A percentile compares a stretch with the other conserved stretches of the same genome.
These are phyloP conservation scores for Pogonognathellus flavescens DNA, from an alignment of 1,140 invertebrate genomes.

Conservation along the genomic window DNA sequence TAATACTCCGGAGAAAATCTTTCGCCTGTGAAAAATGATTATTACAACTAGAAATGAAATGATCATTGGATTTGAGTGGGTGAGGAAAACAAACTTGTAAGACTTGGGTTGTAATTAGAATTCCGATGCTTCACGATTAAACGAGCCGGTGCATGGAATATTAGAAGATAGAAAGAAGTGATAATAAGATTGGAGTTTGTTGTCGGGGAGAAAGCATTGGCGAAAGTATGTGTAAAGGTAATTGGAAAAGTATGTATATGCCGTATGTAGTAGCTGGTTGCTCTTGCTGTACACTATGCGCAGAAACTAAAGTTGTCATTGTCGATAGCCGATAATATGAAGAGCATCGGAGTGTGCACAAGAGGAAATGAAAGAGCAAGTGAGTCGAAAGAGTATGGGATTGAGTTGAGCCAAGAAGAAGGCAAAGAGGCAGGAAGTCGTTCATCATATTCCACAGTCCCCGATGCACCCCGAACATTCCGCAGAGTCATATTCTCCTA, in stretches of 20 bases:
- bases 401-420: conserved; percentile 16
- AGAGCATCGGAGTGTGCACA: conserved; percentile 46
- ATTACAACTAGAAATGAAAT: too few relatives aligned
- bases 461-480: conserved; percentile 40
- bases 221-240: not conserved
- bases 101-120: not conserved
- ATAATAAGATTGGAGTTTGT: conserved; percentile 6
- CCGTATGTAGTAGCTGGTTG: not conserved
- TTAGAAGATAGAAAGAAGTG: not conserved
- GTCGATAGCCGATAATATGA: conserved; percentile 52
- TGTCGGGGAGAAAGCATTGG: not conserved
- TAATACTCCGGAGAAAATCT: too few relatives aligned
- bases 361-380: conserved; percentile 64
- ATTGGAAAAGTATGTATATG: not conserved
- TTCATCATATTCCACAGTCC: conserved; percentile 59
- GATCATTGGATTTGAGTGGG: too few relatives aligned
- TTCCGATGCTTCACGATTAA: not conserved
- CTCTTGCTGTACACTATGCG: too few relatives aligned
- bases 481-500: conserved; percentile 54
- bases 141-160: not conserved
- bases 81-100: too few relatives aligned
- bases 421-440: conserved; percentile 59
- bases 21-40: too few relatives aligned
- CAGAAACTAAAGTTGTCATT: conserved; percentile 23
- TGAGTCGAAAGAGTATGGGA: conserved; percentile 60